Conservation (phyloP, 2,113 vertebrate genomes). For the Physeter macrocephalus region DNA sequence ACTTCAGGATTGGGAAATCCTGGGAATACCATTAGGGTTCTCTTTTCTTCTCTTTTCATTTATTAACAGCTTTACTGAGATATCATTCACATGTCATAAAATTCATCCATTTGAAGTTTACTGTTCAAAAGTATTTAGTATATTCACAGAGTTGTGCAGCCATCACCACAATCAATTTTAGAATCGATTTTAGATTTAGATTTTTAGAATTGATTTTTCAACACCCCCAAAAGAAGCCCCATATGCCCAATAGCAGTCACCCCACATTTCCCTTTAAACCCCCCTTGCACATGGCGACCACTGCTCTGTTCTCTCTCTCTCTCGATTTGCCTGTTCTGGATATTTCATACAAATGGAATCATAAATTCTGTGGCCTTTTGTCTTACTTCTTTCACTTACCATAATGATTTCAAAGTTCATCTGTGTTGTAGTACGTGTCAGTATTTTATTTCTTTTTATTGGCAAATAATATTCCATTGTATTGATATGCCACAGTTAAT, state of each 20-base stretch:
- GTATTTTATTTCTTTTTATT: neutral
- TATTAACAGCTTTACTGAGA: neutral
- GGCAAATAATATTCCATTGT: neutral
- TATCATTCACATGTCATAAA: neutral
- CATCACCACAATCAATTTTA: neutral
- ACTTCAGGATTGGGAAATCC: neutral
- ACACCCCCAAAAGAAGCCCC: neutral
- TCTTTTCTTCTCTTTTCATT: neutral
- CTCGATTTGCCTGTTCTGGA: neutral
- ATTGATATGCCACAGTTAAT: neutral
- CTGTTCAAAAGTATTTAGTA: neutral
- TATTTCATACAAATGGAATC: neutral
- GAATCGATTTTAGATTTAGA: neutral
- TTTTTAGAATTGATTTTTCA: neutral
- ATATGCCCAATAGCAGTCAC: neutral
- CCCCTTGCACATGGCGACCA: neutral
- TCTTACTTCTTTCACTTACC: neutral
- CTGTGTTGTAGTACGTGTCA: neutral
- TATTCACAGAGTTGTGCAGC: neutral
- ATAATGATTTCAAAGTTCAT: neutral
- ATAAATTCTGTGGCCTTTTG: neutral
- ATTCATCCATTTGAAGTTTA: neutral
- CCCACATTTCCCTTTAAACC: neutral
- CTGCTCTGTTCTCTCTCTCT: neutral
- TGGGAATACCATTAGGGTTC: neutral